These are phyloP conservation scores for Cremastobaeus sp. DNA, from an alignment of 2,888 invertebrate genomes.

Conservation along the genomic window DNA sequence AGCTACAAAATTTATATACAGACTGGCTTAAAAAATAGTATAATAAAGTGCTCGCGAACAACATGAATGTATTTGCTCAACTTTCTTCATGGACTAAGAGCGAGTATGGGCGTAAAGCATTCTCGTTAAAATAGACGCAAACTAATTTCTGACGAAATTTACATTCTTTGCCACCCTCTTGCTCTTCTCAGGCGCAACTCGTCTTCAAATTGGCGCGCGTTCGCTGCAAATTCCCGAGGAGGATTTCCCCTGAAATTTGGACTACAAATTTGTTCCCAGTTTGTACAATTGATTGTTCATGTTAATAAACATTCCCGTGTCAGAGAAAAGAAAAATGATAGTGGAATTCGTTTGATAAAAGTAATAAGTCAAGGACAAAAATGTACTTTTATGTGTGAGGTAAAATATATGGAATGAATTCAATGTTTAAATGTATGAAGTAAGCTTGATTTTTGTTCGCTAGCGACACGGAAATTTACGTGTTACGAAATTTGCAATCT, in stretches of 20 bases:
- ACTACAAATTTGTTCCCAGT: too few species aligned
- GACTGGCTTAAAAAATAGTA: constrained; percentile 15
- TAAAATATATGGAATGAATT: too few species aligned
- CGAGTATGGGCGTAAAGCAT: constrained; percentile 46
- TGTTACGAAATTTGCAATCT: too few species aligned
- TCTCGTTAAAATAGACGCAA: constrained; percentile 61
- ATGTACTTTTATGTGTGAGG: too few species aligned
- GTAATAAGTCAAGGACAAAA: too few species aligned
- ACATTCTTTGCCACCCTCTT: constrained; percentile 50
- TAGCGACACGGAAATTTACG: too few species aligned
- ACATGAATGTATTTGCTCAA: constrained; percentile 39
- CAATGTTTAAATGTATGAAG: too few species aligned
- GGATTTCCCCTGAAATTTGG: constrained; percentile 37
- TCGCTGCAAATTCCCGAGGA: constrained; percentile 62
- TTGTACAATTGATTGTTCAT: too few species aligned
- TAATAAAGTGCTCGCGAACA: constrained; percentile 37
- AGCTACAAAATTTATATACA: constrained; percentile 23
- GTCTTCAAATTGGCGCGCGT: not conserved
- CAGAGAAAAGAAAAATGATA: too few species aligned
- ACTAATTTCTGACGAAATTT: constrained; percentile 63
- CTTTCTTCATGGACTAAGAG: constrained; percentile 22
- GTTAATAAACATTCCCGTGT: too few species aligned
- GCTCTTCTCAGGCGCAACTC: constrained; percentile 7
- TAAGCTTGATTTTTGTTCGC: too few species aligned
- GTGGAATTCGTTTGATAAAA: too few species aligned